Evolutionary conservation across 1,140 invertebrate genomes (phyloP), one percentile per base, ranked within the genome.

Genomic region (Trichonephila inaurata): DNA sequence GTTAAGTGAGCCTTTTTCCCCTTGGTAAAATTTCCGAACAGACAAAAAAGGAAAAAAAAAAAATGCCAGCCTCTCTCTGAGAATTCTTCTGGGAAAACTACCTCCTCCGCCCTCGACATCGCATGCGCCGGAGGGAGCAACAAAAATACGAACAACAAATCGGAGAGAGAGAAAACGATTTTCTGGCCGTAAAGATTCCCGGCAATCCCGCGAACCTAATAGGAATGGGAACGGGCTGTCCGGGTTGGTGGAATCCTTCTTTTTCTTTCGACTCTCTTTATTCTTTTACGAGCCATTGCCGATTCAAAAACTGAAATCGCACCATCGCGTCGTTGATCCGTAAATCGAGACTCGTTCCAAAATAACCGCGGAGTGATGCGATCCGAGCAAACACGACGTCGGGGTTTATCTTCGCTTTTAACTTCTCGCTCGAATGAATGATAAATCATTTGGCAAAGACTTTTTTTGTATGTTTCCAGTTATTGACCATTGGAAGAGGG

Each of bases 171-270:
- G 89, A 69, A 81, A 90, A 77, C 89, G 89, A 90, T 90, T 90
- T 90, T 90, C 51, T 90, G 44, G 61, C 89, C 89, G 69, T 90
- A 90, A 90, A 90, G 89, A 90, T 90, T 81, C 89, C 44, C 69
- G 72, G 66, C 89, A 72, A 90, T 90, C 64, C 69, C 51, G 51
- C 33, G 62, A 89, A 89, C 33, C 61, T 40, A 89, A 62, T 89
- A 89, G 62, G 51, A n/a, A 28, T 28, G 89, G 51, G 72, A 61
- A 24, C 33, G 14, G 83, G 83, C 61, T 88, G 28, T 64, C 61
- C 60, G n/a, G 12, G 86, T 14, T 33, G 21, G 33, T 66, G 61
- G 10, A 66, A 40, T 89, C 28, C 44, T 58, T 87, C n/a, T 64
- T 88, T 19, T 66, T 64, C 61, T 88, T 87, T 89, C 18, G 7